Base-by-base conservation (phyloP, 1,140 invertebrate genomes). In the Drosophila takahashii region DNA sequence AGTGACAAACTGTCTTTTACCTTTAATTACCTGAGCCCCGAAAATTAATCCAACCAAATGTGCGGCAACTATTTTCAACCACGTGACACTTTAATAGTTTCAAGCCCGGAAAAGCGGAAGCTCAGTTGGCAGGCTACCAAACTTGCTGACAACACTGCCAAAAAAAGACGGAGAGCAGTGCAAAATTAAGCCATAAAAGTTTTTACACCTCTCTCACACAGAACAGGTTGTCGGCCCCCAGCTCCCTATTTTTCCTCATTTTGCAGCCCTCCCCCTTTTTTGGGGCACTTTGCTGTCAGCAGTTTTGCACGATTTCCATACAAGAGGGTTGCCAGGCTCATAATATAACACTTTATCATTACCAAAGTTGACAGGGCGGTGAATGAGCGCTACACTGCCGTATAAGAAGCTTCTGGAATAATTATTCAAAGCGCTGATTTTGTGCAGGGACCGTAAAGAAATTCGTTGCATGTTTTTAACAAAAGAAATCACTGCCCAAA, bases 291-390 rank as follows among this genome's bases (percentile, higher is more conserved):
- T 50, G 59, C 64, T 78, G 83, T 78, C 74, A 72, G 81, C 78
- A 85, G 56, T 71, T 75, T 74, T 69, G 59, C 51, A 53, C 41
- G 16, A 77, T 66, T 67, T 80, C 44, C n/a, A 50, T 59, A 52
- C 44, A 54, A 70, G 51, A 54, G 51, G 50, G 51, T 16, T 69
- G 39, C 62, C 34, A 44, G 77, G 62, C 76, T 79, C 67, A 85
- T 85, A 85, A 70, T 72, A 69, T 72, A 71, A 81, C 83, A 87
- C 83, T 86, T 86, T 87, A 86, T 87, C 81, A 87, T 86, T 86
- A 79, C 59, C 53, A 81, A 79, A 81, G 73, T 87, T 86, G 81
- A 86, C 81, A 87, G 81, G 64, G 11, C 78, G 73, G 48, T 62
- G 79, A 85, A 85, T 81, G 61, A 85, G 73, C 67, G 73, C 67